phyloP scores from a whole-genome alignment of 2,888 invertebrate species.

The Bibio marci region DNA sequence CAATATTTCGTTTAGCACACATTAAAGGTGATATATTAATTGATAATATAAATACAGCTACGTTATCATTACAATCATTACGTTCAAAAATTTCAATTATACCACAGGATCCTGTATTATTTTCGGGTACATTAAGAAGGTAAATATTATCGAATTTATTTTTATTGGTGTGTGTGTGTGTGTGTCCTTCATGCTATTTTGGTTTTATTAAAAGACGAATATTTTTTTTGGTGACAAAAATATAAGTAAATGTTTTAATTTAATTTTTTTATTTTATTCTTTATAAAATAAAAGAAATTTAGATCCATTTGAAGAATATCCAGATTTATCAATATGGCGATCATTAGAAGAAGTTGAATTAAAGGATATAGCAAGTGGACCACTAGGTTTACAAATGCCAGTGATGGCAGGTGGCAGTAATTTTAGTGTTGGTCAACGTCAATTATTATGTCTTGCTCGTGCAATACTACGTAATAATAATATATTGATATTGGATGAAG shows the following conservation, averaged over 20 bases:
- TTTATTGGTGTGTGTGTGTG: too few relatives aligned
- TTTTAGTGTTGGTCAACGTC: slow-evolving; percentile 45
- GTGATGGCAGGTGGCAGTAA: slow-evolving; percentile 40
- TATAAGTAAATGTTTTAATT: too few relatives aligned
- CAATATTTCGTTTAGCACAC: slow-evolving; percentile 36
- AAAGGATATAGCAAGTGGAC: slow-evolving; percentile 31
- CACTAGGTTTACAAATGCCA: slow-evolving; percentile 33
- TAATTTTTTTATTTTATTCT: too few relatives aligned
- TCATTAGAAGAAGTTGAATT: slow-evolving; percentile 55
- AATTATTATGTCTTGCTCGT: slow-evolving; percentile 64
- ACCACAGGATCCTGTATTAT: slow-evolving; percentile 35
- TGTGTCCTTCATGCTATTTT: too few relatives aligned
- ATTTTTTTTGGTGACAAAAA: too few relatives aligned
- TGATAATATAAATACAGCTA: slow-evolving; percentile 43
- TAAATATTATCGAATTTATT: too few relatives aligned
- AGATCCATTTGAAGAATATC: slow-evolving; percentile 56
- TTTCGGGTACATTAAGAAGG: slow-evolving; percentile 34
- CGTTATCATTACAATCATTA: slow-evolving; percentile 40
- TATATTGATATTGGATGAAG: slow-evolving; percentile 54
- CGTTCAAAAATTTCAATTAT: slow-evolving; percentile 44
- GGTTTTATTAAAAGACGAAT: too few relatives aligned
- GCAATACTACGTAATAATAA: slow-evolving; percentile 62
- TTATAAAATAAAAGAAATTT: slow-evolving; percentile 37
- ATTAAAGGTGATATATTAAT: slow-evolving; percentile 47
- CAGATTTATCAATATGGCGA: slow-evolving; percentile 49